These are phyloP conservation scores for Hirundichthys speculiger DNA, from an alignment of 2,113 vertebrate genomes.

Conservation along the genomic window DNA sequence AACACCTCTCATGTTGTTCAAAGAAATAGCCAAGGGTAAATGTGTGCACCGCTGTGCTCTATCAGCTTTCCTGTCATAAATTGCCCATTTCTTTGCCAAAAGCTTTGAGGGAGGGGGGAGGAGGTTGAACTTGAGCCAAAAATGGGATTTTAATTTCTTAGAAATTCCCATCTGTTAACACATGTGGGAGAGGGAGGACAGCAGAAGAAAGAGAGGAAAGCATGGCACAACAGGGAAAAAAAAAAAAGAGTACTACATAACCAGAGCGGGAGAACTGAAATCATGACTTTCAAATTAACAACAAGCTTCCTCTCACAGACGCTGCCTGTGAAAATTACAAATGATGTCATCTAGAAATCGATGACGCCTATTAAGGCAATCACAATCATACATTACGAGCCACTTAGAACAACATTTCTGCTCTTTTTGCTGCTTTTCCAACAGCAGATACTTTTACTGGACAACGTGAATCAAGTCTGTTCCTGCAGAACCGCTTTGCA, in stretches of 20 bases:
- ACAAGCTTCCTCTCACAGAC: conserved; percentile 65
- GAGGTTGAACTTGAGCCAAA: conserved; percentile 65
- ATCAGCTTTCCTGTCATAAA: conserved; percentile 66
- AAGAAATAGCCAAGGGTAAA: conserved; percentile 60
- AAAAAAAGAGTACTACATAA: conserved; percentile 11
- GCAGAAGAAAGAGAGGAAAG: conserved; percentile 28
- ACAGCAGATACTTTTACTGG: conserved; percentile 77
- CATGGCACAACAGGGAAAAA: conserved; percentile 14
- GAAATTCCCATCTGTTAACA: conserved; percentile 75
- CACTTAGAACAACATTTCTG: conserved; percentile 67
- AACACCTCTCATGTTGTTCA: conserved; percentile 61
- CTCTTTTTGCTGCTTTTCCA: conserved; percentile 72
- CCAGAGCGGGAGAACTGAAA: conserved; percentile 47
- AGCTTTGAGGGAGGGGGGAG: conserved; percentile 24
- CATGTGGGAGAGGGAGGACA: conserved; percentile 30
- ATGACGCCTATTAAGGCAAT: conserved; percentile 78
- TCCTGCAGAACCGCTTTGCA: conserved; percentile 76
- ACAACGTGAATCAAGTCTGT: conserved; percentile 80
- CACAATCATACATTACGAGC: conserved; percentile 68
- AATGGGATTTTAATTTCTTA: conserved; percentile 72
- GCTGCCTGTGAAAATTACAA: conserved; percentile 78
- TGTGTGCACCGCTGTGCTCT: conserved; percentile 59
- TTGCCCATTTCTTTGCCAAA: conserved; percentile 60
- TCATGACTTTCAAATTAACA: conserved; percentile 76
- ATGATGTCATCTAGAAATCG: conserved; percentile 79